Evolutionary conservation across 2,113 vertebrate species (phyloP).

Genomic region (Nycticorax nycticorax): DNA sequence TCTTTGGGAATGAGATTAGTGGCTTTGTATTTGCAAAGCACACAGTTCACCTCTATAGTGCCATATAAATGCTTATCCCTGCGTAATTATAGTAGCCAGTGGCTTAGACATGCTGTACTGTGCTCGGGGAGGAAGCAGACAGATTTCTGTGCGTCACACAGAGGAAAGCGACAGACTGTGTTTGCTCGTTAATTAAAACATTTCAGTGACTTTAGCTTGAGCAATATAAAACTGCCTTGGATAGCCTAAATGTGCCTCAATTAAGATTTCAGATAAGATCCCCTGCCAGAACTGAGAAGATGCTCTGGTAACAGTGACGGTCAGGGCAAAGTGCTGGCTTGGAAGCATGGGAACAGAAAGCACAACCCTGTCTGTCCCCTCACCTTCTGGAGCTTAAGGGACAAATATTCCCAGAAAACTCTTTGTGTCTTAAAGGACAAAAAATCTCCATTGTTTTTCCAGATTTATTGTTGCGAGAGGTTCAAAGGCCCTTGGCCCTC

Average conservation of each 20-base stretch:
- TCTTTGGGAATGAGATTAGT: background rate
- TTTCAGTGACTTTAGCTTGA: slow-evolving; percentile 34
- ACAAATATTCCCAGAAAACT: background rate
- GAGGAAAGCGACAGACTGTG: slow-evolving; percentile 33
- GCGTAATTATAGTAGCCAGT: slow-evolving; percentile 8
- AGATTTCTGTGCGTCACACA: slow-evolving; percentile 20
- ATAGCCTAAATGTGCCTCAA: background rate
- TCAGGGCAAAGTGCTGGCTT: background rate
- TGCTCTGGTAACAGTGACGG: background rate
- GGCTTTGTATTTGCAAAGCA: background rate
- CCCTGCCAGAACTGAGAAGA: background rate
- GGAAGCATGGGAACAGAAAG: background rate
- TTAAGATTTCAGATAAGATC: slow-evolving; percentile 17
- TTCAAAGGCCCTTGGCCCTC: background rate
- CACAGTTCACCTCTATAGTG: background rate
- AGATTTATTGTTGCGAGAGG: background rate
- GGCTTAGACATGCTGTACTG: slow-evolving; percentile 16
- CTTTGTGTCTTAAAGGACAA: background rate
- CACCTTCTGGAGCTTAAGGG: background rate
- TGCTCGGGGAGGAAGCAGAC: background rate
- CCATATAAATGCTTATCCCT: background rate
- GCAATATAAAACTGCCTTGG: slow-evolving; percentile 20
- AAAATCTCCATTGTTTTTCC: background rate
- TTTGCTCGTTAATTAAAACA: slow-evolving; percentile 57
- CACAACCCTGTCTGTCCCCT: background rate